Evolutionary conservation across 2,888 invertebrate species (phyloP).

Genomic region (Didymodactylos carnosus): DNA sequence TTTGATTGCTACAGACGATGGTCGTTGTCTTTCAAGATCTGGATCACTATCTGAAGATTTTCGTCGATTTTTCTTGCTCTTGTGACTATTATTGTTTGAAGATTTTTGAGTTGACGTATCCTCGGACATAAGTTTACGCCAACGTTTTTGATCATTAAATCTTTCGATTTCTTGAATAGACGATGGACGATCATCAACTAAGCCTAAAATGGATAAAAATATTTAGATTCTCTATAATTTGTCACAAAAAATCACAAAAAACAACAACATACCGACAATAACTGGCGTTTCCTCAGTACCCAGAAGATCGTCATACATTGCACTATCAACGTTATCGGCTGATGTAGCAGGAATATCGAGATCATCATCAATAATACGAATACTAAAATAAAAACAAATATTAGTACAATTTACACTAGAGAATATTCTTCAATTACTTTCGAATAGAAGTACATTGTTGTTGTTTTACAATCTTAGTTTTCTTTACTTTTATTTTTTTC

Average conservation of each 20-base stretch:
- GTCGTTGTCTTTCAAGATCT: neutral
- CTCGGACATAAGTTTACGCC: neutral
- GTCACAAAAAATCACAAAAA: too few relatives aligned
- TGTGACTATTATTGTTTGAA: too few relatives aligned
- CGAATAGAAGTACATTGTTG: too few relatives aligned
- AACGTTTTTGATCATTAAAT: neutral
- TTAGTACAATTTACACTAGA: too few relatives aligned
- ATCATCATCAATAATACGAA: neutral
- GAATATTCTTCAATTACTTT: neutral
- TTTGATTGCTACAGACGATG: slow-evolving; percentile 7
- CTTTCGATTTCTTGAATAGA: neutral
- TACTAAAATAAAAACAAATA: too few relatives aligned
- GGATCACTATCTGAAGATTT: neutral
- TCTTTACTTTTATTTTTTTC: neutral
- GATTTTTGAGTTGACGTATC: neutral
- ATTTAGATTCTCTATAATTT: neutral
- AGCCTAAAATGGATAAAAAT: neutral
- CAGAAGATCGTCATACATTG: too few relatives aligned
- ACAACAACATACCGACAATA: neutral
- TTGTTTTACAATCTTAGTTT: neutral
- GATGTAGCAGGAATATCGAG: neutral
- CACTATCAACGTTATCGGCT: neutral
- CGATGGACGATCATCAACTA: neutral
- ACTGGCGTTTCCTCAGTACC: neutral
- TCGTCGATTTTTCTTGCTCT: neutral